These are phyloP conservation scores for Laupala kohalensis DNA, from an alignment of 1,140 invertebrate species.

Conservation along the genomic window DNA sequence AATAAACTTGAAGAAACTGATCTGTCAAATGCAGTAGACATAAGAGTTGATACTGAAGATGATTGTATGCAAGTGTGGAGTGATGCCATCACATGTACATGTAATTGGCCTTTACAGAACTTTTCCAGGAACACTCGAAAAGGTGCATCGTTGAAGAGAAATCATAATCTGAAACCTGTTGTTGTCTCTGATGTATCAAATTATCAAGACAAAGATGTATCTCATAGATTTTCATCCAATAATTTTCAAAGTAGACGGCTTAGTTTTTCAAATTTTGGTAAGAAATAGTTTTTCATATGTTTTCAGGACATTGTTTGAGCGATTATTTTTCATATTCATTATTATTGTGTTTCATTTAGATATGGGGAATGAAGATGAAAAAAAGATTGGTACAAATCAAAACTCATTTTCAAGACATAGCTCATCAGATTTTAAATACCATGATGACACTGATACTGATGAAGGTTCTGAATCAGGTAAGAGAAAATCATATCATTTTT, in stretches of 20 bases:
- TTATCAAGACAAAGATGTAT: background rate
- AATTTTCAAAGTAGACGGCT: background rate
- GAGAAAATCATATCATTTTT: too few species aligned
- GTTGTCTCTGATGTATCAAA: background rate
- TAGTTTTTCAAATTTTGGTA: background rate
- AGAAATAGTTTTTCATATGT: too few species aligned
- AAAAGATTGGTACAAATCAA: background rate
- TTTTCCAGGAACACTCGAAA: conserved; percentile 8
- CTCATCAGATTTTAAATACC: background rate
- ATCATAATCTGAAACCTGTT: background rate
- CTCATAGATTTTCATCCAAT: too few species aligned
- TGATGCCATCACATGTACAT: conserved; percentile 27
- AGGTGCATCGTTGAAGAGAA: conserved; percentile 1
- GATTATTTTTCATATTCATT: background rate
- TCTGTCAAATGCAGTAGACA: background rate
- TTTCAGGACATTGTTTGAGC: background rate
- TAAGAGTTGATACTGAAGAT: conserved; percentile 24
- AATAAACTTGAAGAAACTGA: conserved; percentile 2
- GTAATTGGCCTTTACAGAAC: conserved; percentile 23
- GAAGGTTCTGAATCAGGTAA: background rate
- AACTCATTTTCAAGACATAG: background rate
- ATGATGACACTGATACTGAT: background rate
- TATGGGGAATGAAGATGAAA: too few species aligned
- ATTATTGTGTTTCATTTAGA: background rate
- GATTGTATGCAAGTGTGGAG: conserved; percentile 39